A percentile compares a stretch with the other conserved stretches of the same genome.
Evolutionary conservation across 2,888 invertebrate species (phyloP).

Genomic region (Metalampra italica): DNA sequence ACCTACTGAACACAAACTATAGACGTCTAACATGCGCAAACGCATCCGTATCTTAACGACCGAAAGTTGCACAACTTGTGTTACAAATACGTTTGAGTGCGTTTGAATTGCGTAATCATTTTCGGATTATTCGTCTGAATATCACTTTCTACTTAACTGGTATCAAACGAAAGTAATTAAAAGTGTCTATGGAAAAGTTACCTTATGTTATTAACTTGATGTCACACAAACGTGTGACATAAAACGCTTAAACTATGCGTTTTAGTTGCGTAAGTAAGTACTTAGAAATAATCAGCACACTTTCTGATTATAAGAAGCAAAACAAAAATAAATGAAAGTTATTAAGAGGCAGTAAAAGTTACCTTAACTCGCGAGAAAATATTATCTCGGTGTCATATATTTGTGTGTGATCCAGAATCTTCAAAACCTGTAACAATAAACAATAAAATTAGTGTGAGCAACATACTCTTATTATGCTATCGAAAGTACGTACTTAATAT

Average conservation of each 20-base stretch:
- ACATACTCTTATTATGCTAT: no score
- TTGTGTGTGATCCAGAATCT: conserved; percentile 36
- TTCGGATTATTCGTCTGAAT: neutral
- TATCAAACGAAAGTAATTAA: no score
- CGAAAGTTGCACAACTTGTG: conserved; percentile 36
- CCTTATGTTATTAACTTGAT: no score
- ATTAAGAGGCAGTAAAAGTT: neutral
- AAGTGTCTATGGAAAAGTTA: no score
- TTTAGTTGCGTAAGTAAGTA: no score
- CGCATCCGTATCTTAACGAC: conserved; percentile 53
- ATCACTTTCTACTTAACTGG: no score
- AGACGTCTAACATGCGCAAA: conserved; percentile 26
- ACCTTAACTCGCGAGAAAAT: conserved; percentile 19
- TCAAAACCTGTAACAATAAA: conserved; percentile 64
- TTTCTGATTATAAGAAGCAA: neutral
- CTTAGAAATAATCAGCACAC: neutral
- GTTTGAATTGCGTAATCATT: conserved; percentile 6
- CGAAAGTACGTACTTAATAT: no score
- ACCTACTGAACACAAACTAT: conserved; percentile 51
- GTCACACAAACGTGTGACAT: neutral
- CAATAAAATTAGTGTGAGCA: conserved; percentile 12
- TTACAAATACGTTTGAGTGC: conserved; percentile 17
- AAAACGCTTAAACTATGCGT: neutral
- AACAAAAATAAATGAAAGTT: neutral
- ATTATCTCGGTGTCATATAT: conserved; percentile 69